A percentile compares a stretch with the other conserved stretches of the same genome.
phyloP scores from a whole-genome alignment of 2,888 invertebrate species.

The Catocala sponsa region DNA sequence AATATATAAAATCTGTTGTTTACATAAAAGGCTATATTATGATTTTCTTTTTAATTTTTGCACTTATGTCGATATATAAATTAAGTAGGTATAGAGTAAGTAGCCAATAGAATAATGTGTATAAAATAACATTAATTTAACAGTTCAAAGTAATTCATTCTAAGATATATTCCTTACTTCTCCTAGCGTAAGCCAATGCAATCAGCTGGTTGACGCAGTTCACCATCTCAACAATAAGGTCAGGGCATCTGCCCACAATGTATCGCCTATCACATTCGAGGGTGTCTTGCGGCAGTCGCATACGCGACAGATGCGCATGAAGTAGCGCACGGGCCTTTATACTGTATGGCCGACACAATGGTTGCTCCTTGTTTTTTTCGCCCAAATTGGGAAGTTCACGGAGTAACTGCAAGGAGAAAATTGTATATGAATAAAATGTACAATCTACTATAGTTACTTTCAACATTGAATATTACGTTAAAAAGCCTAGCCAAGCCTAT shows the following conservation, averaged over 20 bases:
- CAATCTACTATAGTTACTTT: no score
- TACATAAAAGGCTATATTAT: no score
- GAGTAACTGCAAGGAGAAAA: conserved; percentile 90
- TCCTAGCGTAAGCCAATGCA: conserved; percentile 95
- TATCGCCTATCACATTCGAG: conserved; percentile 95
- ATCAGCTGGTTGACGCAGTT: conserved; percentile 98
- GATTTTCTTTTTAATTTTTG: no score
- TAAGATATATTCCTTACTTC: conserved; percentile 89
- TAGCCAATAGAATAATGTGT: no score
- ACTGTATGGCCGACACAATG: conserved; percentile 97
- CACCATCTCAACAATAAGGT: conserved; percentile 98
- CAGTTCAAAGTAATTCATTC: no score
- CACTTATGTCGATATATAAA: no score
- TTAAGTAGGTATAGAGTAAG: no score
- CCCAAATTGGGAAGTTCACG: conserved; percentile 96
- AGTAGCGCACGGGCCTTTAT: conserved; percentile 97
- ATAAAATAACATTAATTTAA: no score
- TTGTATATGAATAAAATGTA: no score
- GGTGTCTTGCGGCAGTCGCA: conserved; percentile 92
- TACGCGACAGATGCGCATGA: conserved; percentile 98
- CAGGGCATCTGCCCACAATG: conserved; percentile 96
- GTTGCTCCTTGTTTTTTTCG: conserved; percentile 98
- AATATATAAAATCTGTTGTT: no score
- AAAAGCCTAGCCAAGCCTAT: no score
- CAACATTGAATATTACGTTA: no score